Conservation (phyloP, 2,888 invertebrate species). For the Spodoptera littoralis region DNA sequence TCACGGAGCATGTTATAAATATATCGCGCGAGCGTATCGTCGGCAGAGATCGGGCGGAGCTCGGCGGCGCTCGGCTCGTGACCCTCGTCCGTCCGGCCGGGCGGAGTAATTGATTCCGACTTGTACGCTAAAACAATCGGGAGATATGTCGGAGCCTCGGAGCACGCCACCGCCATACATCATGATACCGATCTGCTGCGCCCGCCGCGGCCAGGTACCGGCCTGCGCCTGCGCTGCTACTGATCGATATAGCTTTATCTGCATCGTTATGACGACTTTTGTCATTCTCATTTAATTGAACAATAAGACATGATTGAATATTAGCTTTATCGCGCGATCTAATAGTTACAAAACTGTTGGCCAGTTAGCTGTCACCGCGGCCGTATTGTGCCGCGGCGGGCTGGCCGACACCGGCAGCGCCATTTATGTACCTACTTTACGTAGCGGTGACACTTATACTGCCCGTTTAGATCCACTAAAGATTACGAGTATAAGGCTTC, state of each 20-base stretch:
- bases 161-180: conserved; percentile 49
- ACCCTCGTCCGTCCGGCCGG: conserved; percentile 48
- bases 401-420: conserved; percentile 1
- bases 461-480: conserved; percentile 46
- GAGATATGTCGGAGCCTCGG: conserved; percentile 58
- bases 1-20: conserved; percentile 47
- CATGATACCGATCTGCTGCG: conserved; percentile 53
- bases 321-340: conserved; percentile 44
- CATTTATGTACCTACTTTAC: conserved; percentile 43
- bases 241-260: conserved; percentile 54
- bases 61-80: conserved; percentile 48
- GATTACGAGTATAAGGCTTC: conserved; percentile 47
- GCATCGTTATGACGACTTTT: conserved; percentile 47
- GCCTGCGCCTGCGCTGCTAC: conserved; percentile 37
- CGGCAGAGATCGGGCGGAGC: conserved; percentile 42
- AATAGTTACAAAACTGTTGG: conserved; percentile 44
- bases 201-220: conserved; percentile 5
- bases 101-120: conserved; percentile 59
- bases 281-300: conserved; percentile 50
- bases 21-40: conserved; percentile 47
- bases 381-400: conserved; percentile 33
- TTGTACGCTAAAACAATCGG: conserved; percentile 59
- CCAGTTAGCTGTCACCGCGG: conserved; percentile 17
- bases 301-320: conserved; percentile 45
- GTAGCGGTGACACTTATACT: conserved; percentile 44